Base-by-base conservation (phyloP, 2,797 vertebrate species). In the Gallirallus australis region DNA sequence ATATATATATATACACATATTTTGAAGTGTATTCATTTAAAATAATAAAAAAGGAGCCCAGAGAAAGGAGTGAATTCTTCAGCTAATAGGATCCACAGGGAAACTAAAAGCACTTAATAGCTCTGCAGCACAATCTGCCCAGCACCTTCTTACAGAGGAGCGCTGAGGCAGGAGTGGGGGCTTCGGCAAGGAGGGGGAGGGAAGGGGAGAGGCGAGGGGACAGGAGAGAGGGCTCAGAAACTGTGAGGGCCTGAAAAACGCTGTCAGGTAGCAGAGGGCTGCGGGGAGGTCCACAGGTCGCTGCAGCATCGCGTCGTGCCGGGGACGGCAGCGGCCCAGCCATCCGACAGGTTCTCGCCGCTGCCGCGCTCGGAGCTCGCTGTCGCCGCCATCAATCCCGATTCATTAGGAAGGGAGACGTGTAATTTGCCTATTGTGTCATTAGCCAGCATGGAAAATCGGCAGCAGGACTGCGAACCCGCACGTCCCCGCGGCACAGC, bases 71-170 rank as follows among this genome's bases (percentile, higher is more conserved):
- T 5, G 53, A 69, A 95, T 92, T 93, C 77, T 94, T 96, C 63
- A 75, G 60, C 94, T 97, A 92, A 95, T 91, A 77, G 86, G 94
- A 96, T 96, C 96, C 94, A 69, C 60, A 86, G 93, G 94, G 96
- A 97, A 94, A 91, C 89, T 66, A 77, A 72, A 57, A 48, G 86
- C 93, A 80, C 71, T 81, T 72, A 80, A 70, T 39, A 81, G 72
- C 53, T 94, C 91, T 85, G 82, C 78, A 90, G 91, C 68, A 72
- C 79, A 83, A 78, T 40, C 81, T 57, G 87, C 2, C 9, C 69
- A 63, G 90, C 61, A 57, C 59, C 76, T 88, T 73, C 40, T 6
- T 0, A 3, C 24, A 84, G 60, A 61, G 69, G 19, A 57, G 40
- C 0, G 0, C 9, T 57, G 60, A 23, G 31, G 37, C 40, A 7